Conservation (phyloP, 2,797 vertebrate species). For the Helicolenus hilgendorfi region DNA sequence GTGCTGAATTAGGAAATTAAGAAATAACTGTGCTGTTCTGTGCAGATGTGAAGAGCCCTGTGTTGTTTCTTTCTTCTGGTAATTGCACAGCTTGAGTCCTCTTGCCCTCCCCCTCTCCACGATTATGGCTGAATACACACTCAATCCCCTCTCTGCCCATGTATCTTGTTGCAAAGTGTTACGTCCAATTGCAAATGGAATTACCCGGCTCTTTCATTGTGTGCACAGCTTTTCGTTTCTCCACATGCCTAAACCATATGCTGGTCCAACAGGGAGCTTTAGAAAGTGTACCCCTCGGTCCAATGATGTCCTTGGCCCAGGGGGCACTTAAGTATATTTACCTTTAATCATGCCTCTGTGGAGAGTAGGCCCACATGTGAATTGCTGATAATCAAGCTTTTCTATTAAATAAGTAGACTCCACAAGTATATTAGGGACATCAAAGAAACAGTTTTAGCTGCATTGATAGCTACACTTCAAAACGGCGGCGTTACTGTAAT, state of each 20-base stretch:
- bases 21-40: slow-evolving; percentile 66
- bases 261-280: slow-evolving; percentile 58
- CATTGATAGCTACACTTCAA: slow-evolving; percentile 15
- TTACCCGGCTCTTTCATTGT: slow-evolving; percentile 76
- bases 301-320: slow-evolving; percentile 68
- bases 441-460: slow-evolving; percentile 27
- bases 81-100: slow-evolving; percentile 83
- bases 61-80: slow-evolving; percentile 72
- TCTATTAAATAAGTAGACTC: slow-evolving; percentile 32
- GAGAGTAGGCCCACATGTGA: slow-evolving; percentile 63
- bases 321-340: slow-evolving; percentile 80
- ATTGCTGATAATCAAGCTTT: slow-evolving; percentile 63
- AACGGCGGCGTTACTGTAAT: slow-evolving; percentile 20
- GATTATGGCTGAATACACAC: slow-evolving; percentile 75
- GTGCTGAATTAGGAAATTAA: slow-evolving; percentile 76
- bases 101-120: slow-evolving; percentile 60
- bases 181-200: slow-evolving; percentile 80
- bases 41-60: slow-evolving; percentile 74
- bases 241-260: slow-evolving; percentile 80
- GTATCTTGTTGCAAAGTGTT: slow-evolving; percentile 76
- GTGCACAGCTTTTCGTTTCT: slow-evolving; percentile 73
- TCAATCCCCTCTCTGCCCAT: slow-evolving; percentile 58
- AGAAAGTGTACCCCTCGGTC: slow-evolving; percentile 61
- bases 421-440: slow-evolving; percentile 21
- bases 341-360: slow-evolving; percentile 78